Evolutionary conservation across 2,113 vertebrate species (phyloP).

Genomic region (Gavialis gangeticus): DNA sequence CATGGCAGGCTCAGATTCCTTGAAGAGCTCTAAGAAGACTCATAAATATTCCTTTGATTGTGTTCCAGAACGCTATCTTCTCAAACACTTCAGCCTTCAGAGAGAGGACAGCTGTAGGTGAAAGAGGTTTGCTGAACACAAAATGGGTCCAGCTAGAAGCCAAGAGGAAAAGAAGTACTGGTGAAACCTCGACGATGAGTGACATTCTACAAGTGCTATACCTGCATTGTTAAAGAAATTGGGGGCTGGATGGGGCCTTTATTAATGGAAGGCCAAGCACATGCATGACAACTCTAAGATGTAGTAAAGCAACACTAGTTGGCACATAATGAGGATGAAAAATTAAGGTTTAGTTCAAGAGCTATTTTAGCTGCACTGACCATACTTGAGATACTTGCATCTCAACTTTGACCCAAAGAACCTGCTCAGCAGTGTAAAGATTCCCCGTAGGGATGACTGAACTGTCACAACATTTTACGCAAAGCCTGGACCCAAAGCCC

Average conservation of each 20-base stretch:
- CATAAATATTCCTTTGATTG: constrained; percentile 64
- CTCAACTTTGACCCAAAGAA: background rate
- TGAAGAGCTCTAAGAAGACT: constrained; percentile 43
- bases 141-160: background rate
- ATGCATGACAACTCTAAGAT: background rate
- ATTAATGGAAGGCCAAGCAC: background rate
- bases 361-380: background rate
- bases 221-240: background rate
- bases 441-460: background rate
- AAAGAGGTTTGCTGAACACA: background rate
- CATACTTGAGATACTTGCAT: background rate
- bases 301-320: background rate
- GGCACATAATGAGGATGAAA: background rate
- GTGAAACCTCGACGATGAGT: background rate
- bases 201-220: background rate
- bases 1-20: constrained; percentile 27
- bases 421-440: background rate
- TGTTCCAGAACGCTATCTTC: background rate
- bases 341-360: background rate
- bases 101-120: background rate
- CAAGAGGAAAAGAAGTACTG: background rate
- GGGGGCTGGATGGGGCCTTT: background rate
- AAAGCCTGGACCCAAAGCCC: background rate
- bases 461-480: background rate
- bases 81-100: background rate